Conservation (phyloP, 2,113 vertebrate species). For the Xiphophorus hellerii region DNA sequence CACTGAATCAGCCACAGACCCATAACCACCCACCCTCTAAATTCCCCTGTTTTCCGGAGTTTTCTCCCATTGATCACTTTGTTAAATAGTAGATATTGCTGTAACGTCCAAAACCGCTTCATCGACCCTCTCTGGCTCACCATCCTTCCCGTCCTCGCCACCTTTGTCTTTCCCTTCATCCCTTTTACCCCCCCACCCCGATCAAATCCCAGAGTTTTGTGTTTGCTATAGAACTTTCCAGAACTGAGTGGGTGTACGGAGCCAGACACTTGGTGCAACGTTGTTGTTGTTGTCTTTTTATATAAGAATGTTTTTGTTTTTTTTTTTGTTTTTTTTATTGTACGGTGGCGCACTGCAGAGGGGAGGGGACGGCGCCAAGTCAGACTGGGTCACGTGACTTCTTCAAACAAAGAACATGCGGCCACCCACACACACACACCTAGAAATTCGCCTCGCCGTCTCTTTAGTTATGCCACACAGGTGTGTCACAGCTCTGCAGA, state of each 20-base stretch:
- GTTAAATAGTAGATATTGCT: neutral
- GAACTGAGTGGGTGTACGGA: neutral
- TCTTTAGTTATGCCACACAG: constrained; percentile 55
- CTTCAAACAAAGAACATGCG: constrained; percentile 73
- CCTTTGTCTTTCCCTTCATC: constrained; percentile 32
- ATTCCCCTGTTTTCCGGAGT: neutral
- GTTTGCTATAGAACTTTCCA: constrained; percentile 21
- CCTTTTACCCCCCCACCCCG: neutral
- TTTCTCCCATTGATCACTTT: constrained; percentile 10
- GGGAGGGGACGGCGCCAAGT: constrained; percentile 54
- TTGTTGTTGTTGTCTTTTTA: constrained; percentile 17
- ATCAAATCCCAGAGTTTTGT: neutral
- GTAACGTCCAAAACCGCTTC: neutral
- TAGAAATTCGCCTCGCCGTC: constrained; percentile 35
- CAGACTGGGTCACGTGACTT: constrained; percentile 65
- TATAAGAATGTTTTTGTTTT: constrained; percentile 3
- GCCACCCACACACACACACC: constrained; percentile 41
- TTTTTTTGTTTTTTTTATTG: constrained; percentile 17
- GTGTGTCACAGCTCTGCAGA: constrained; percentile 37
- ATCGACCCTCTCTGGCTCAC: constrained; percentile 39
- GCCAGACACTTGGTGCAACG: neutral
- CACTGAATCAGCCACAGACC: constrained; percentile 24
- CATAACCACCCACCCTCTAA: constrained; percentile 22
- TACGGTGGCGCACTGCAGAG: constrained; percentile 49
- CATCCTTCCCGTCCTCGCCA: neutral